Evolutionary conservation across 2,888 invertebrate species (phyloP).

Genomic region (Toxonevra muliebris): DNA sequence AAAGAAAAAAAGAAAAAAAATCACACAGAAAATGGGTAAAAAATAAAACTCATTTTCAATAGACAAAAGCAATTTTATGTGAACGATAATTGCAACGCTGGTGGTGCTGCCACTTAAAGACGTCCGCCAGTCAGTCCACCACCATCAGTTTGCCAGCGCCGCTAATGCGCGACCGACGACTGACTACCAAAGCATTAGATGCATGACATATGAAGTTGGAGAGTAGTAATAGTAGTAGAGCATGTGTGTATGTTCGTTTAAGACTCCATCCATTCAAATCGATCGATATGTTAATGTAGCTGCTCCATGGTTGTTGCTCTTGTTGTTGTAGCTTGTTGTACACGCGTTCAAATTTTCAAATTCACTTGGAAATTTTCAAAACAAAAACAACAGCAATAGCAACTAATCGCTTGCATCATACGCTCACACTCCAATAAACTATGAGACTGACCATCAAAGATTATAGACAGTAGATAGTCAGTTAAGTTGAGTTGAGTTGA

Average conservation of each 20-base stretch:
- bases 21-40: too few relatives aligned
- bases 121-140: background rate
- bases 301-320: background rate
- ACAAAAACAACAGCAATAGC: slow-evolving; percentile 9
- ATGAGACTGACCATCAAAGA: slow-evolving; percentile 44
- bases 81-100: slow-evolving; percentile 24
- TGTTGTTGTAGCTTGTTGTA: background rate
- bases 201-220: too few relatives aligned
- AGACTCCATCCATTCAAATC: background rate
- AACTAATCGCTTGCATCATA: slow-evolving; percentile 8
- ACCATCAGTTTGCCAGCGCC: too few relatives aligned
- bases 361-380: background rate
- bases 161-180: too few relatives aligned
- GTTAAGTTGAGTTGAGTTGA: slow-evolving; percentile 33
- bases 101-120: slow-evolving; percentile 20
- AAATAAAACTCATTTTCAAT: too few relatives aligned
- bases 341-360: background rate
- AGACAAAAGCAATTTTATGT: slow-evolving; percentile 16
- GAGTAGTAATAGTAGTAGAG: too few relatives aligned
- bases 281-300: slow-evolving; percentile 14
- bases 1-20: too few relatives aligned
- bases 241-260: too few relatives aligned
- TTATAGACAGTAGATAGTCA: slow-evolving; percentile 60
- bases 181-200: too few relatives aligned
- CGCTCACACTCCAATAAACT: background rate